Base-by-base conservation (phyloP, 2,888 invertebrate genomes). In the Plagodis pulveraria region DNA sequence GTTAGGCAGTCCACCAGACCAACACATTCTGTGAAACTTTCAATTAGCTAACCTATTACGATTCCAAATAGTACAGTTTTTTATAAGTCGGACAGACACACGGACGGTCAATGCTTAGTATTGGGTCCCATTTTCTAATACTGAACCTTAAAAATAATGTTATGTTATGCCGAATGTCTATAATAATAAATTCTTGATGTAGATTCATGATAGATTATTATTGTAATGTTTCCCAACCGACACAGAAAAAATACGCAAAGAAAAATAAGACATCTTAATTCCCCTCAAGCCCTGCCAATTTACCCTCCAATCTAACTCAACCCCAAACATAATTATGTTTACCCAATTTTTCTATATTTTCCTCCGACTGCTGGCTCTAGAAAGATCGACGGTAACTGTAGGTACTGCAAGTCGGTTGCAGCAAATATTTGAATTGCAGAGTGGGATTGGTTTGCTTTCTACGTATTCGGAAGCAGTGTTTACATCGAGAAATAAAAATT, bases 341-440 rank as follows among this genome's bases (percentile, higher is more conserved):
- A 74, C 72, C 42, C 58, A 73, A 70, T 69, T 76, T 76, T 72
- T 67, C 66, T 72, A 71, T 70, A 70, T 77, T 74, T 73, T 60
- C 72, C 54, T 69, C 66, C 67, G 69, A 66, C 66, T 65, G 62
- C 6, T 48, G 62, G 60, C 58, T 62, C 59, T 53, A 60, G 69
- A 84, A 85, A 83, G 73, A 81, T 81, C 71, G 72, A 68, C 73
- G 73, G 82, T 78, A 83, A 87, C 87, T n/a, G n/a, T 87, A 84
- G 88, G 88, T 86, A 82, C 72, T 75, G 82, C 83, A 82, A 89
- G 86, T 84, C 83, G 78, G 79, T 77, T 78, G 83, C 77, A 69
- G 81, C 84, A 89, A 91, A 91, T 90, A 89, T 91, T 91, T 91
- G 86, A 87, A 89, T 89, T 87, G 89, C 83, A 83, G 87, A 91